Percentiles rank a stretch among this genome's conserved stretches.
phyloP scores from a whole-genome alignment of 2,888 invertebrate species.

The Pharmacophagus antenor region DNA sequence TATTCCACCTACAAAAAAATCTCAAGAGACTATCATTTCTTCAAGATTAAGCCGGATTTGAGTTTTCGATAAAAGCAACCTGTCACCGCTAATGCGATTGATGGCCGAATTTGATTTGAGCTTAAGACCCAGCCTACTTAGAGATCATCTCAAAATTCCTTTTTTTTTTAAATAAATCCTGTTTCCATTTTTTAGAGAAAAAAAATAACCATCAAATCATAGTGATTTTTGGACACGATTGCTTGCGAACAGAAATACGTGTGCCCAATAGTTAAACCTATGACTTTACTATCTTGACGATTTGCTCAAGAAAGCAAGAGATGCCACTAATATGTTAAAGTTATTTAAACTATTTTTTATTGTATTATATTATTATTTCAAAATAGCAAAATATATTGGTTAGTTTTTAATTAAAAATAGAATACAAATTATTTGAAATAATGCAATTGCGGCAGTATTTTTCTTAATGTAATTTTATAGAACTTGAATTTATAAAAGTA shows the following conservation, averaged over 20 bases:
- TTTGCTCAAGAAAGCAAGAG: too few species aligned
- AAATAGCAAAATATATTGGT: not conserved
- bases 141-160: slow-evolving; percentile 2
- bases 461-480: not conserved
- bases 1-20: slow-evolving; percentile 15
- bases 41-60: slow-evolving; percentile 28
- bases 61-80: slow-evolving; percentile 30
- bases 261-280: too few species aligned
- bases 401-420: not conserved
- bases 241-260: too few species aligned
- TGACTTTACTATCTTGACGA: too few species aligned
- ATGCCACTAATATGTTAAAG: too few species aligned
- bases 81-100: slow-evolving; percentile 31
- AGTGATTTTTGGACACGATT: too few species aligned
- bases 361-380: not conserved
- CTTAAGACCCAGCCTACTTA: slow-evolving; percentile 11
- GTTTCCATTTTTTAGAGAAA: not conserved
- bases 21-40: slow-evolving; percentile 28
- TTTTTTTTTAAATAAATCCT: slow-evolving; percentile 2
- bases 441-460: not conserved
- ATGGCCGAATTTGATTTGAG: slow-evolving; percentile 29
- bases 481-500: not conserved
- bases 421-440: not conserved
- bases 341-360: too few species aligned
- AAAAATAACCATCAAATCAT: not conserved